Conservation (phyloP, 2,113 vertebrate genomes). For the Chunga burmeisteri region DNA sequence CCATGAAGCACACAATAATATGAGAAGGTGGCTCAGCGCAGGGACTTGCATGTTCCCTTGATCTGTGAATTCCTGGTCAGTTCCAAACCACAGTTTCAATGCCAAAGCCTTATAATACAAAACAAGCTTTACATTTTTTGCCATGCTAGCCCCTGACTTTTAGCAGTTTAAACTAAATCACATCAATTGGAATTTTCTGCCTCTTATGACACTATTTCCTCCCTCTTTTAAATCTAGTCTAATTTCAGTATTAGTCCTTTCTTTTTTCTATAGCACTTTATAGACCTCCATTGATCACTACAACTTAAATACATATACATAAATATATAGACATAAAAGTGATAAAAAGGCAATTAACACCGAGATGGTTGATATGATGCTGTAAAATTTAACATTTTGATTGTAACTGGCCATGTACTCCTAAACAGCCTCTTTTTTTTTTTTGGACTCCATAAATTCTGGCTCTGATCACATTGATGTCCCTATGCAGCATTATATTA, state of each 20-base stretch:
- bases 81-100: background rate
- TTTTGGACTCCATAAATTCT: background rate
- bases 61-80: background rate
- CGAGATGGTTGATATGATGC: fast-evolving
- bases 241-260: background rate
- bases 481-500: background rate
- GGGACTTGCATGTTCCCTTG: fast-evolving
- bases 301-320: fast-evolving
- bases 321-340: background rate
- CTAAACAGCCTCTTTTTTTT: background rate
- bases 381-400: background rate
- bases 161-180: background rate
- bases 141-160: background rate
- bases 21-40: background rate
- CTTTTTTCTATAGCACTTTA: background rate
- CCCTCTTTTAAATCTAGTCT: background rate
- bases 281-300: background rate
- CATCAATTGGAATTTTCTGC: background rate
- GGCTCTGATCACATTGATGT: background rate
- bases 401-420: background rate
- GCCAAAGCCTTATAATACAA: background rate
- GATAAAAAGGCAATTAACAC: background rate
- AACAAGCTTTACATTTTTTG: background rate
- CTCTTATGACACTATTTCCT: background rate
- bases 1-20: background rate